Conservation (phyloP, 2,888 invertebrate species). For the Caenorhabditis uteleia region DNA sequence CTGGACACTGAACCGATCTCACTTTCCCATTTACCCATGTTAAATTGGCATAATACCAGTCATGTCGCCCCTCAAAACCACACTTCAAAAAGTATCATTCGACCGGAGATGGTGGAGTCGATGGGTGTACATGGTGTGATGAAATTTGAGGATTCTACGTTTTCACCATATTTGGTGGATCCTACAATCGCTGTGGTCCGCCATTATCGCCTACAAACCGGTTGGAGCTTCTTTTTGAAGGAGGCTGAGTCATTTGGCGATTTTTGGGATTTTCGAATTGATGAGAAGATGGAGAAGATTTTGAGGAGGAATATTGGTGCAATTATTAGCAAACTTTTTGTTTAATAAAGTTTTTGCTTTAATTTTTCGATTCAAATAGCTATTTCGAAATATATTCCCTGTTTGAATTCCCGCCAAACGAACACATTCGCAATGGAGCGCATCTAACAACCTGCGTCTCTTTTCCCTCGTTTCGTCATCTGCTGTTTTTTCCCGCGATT, state of each 20-base stretch:
- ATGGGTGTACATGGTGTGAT: slow-evolving; percentile 51
- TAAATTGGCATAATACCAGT: slow-evolving; percentile 45
- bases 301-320: slow-evolving; percentile 1
- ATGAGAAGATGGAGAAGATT: slow-evolving; percentile 1
- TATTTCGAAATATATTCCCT: too few species aligned
- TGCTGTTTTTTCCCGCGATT: too few species aligned
- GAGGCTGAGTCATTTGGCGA: slow-evolving; percentile 46
- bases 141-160: slow-evolving; percentile 15
- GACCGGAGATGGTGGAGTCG: slow-evolving; percentile 35
- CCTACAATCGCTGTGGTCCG: slow-evolving; percentile 36
- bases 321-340: slow-evolving; percentile 2
- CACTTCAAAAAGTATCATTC: slow-evolving; percentile 43
- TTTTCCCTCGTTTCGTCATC: too few species aligned
- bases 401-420: too few species aligned
- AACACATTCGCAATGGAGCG: too few species aligned
- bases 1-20: slow-evolving; percentile 7
- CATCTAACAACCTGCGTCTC: too few species aligned
- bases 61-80: slow-evolving; percentile 50
- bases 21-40: slow-evolving; percentile 24
- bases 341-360: slow-evolving; percentile 7
- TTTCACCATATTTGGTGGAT: slow-evolving; percentile 18
- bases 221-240: slow-evolving; percentile 45
- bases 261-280: slow-evolving; percentile 12
- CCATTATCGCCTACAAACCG: slow-evolving; percentile 41
- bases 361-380: too few species aligned